A percentile compares a stretch with the other conserved stretches of the same genome.
Evolutionary conservation across 2,888 invertebrate genomes (phyloP).

Genomic region (Acheta domesticus): DNA sequence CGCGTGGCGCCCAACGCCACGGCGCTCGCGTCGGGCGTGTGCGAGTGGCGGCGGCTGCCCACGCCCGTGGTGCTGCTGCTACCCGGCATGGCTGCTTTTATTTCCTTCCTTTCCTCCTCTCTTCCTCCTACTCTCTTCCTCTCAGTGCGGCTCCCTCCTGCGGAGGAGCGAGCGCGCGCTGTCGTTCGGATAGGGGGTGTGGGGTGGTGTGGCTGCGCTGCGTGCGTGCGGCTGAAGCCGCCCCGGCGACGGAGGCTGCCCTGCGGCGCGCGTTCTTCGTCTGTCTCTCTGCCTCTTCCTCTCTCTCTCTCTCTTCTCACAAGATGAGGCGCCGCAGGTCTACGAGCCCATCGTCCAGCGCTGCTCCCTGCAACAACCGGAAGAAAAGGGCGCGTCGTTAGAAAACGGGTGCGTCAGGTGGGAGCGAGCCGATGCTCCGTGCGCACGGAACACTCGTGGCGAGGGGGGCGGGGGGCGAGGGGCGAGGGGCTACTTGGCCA

Average conservation of each 20-base stretch:
- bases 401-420: too few species aligned
- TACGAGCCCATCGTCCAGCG: neutral
- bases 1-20: neutral
- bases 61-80: neutral
- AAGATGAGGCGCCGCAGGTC: neutral
- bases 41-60: slow-evolving; percentile 18
- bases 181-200: too few species aligned
- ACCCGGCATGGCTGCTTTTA: neutral
- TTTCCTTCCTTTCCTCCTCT: neutral
- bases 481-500: too few species aligned
- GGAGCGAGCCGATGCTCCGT: too few species aligned
- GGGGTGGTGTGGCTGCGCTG: too few species aligned
- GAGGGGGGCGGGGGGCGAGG: too few species aligned
- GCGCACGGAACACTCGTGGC: too few species aligned
- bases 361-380: neutral
- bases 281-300: neutral
- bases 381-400: too few species aligned
- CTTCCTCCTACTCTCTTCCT: neutral
- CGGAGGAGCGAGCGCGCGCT: too few species aligned
- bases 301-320: neutral
- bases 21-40: neutral
- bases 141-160: neutral
- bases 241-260: too few species aligned
- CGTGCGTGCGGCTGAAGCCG: too few species aligned
- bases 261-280: neutral